Percentiles rank a stretch among this genome's conserved stretches.
Conservation (phyloP, 2,797 vertebrate species). For the Squalus acanthias region DNA sequence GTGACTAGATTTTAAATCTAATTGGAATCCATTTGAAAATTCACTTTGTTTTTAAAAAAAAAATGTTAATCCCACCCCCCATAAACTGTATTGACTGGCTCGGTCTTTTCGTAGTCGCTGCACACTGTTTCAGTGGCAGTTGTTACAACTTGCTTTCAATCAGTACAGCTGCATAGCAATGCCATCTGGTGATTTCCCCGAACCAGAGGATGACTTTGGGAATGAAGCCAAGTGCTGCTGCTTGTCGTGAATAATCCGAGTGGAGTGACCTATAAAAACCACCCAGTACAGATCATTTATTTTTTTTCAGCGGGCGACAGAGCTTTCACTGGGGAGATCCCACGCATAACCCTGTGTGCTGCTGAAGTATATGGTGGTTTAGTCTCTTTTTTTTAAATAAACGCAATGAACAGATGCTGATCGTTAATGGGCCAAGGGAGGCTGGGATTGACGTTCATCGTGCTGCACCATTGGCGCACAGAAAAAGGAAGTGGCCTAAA, state of each 20-base stretch:
- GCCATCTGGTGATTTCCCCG: slow-evolving; percentile 23
- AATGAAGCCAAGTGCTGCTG: neutral
- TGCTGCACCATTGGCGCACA: neutral
- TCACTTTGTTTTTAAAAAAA: neutral
- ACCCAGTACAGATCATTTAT: neutral
- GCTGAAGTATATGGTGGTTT: no score
- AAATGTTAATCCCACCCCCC: neutral
- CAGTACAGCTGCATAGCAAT: neutral
- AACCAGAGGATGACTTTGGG: neutral
- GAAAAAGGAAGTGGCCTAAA: no score
- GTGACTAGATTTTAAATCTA: neutral
- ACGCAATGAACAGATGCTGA: no score
- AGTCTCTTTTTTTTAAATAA: neutral
- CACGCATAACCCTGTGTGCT: neutral
- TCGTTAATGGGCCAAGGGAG: neutral
- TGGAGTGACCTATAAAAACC: neutral
- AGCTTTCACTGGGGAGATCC: neutral
- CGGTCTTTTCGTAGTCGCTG: neutral
- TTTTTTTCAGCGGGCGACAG: neutral
- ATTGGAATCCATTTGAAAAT: neutral
- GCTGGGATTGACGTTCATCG: neutral
- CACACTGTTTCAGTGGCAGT: no score
- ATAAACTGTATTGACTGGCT: neutral
- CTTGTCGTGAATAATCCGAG: neutral
- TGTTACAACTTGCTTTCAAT: neutral